phyloP scores from a whole-genome alignment of 2,888 invertebrate species.

The Candidula unifasciata region DNA sequence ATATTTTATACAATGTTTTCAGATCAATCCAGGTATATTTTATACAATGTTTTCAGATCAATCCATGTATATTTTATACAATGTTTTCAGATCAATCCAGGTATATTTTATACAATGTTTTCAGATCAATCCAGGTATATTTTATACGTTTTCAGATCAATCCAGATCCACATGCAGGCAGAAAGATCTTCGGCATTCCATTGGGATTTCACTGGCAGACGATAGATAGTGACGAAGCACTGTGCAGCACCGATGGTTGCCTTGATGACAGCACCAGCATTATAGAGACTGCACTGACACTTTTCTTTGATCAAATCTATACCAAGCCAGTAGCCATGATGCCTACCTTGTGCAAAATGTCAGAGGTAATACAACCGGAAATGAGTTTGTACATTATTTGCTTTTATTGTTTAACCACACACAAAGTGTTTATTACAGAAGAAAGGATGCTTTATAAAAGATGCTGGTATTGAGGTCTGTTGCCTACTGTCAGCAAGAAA shows the following conservation, averaged over 20 bases:
- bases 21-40: too few relatives aligned
- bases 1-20: too few relatives aligned
- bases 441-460: too few relatives aligned
- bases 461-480: too few relatives aligned
- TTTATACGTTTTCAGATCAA: constrained; percentile 65
- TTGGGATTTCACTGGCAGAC: constrained; percentile 76
- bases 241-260: constrained; percentile 59
- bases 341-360: constrained; percentile 70
- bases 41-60: too few relatives aligned
- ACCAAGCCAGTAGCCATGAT: constrained; percentile 69
- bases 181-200: constrained; percentile 68
- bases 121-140: too few relatives aligned
- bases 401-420: too few relatives aligned
- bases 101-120: too few relatives aligned
- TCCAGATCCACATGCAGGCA: constrained; percentile 66
- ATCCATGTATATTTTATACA: too few relatives aligned
- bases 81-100: too few relatives aligned
- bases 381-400: not conserved
- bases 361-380: constrained; percentile 20
- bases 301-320: constrained; percentile 73
- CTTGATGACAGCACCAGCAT: constrained; percentile 61
- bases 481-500: too few relatives aligned
- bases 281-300: constrained; percentile 72
- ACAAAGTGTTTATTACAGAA: too few relatives aligned
- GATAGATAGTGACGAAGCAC: constrained; percentile 70